Evolutionary conservation across 2,113 vertebrate genomes (phyloP).

Genomic region (Argyrosomus japonicus): DNA sequence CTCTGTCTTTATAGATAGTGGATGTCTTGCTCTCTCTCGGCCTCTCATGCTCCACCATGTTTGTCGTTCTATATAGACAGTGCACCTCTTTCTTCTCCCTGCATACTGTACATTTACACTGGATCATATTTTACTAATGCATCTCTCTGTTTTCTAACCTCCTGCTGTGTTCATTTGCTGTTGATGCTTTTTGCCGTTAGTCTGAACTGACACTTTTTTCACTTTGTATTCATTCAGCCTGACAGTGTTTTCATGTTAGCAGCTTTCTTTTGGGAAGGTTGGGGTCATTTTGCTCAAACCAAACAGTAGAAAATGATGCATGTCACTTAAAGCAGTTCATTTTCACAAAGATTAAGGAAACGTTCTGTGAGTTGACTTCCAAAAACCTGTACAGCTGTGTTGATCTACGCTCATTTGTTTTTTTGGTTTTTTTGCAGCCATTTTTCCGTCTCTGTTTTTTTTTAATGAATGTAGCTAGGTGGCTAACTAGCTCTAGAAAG

Average conservation of each 20-base stretch:
- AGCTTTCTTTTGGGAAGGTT: neutral
- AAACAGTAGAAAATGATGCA: neutral
- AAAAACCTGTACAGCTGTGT: neutral
- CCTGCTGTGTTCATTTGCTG: neutral
- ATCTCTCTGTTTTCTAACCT: neutral
- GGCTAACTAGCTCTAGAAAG: neutral
- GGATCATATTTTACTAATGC: neutral
- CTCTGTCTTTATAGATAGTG: constrained; percentile 12
- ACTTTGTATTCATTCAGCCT: neutral
- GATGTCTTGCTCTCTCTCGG: constrained; percentile 6
- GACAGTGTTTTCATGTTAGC: neutral
- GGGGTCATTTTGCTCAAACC: neutral
- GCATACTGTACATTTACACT: neutral
- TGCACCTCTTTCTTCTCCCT: neutral
- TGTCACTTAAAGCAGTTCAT: neutral
- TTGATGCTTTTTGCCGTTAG: neutral
- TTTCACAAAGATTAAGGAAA: neutral
- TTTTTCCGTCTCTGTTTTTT: neutral
- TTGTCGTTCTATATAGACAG: neutral
- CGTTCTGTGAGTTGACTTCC: neutral
- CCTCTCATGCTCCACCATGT: neutral
- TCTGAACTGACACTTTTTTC: neutral
- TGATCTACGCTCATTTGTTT: too few species aligned
- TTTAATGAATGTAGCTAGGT: neutral
- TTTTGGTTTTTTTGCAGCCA: too few species aligned